Base-by-base conservation (phyloP, 2,113 vertebrate species). In the Delphinapterus leucas region DNA sequence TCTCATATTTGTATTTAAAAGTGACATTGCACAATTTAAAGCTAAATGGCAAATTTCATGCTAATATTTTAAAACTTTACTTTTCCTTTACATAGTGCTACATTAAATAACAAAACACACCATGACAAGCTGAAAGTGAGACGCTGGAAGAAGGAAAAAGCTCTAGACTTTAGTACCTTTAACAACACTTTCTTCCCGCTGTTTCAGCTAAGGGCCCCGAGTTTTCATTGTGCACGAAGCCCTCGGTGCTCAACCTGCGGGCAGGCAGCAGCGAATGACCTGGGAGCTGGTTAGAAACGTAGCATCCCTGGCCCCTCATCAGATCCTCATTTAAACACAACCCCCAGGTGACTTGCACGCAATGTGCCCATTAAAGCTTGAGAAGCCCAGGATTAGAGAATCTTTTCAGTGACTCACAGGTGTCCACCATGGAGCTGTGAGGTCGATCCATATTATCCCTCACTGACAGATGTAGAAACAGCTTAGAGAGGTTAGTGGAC, bases 1-100 rank as follows among this genome's bases (percentile, higher is more conserved):
- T 80, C n/a, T 96, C n/a, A 49, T 20, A 47, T 80, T 83, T 96
- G 67, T 53, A 71, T 77, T 94, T 65, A 60, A 93, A 93, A 61
- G 21, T 63, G 23, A 73, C 14, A 82, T 25, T 88, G 44, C 17
- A 81, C 20, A 91, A 82, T 68, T 65, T 84, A 81, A 84, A 88
- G 53, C 58, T 80, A 92, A 83, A 74, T 80, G 28, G 94, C 73
- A 58, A 85, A 49, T 41, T 88, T 71, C 31, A 92, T 13, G 21
- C 49, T 67, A 41, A 18, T n/a, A 60, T 71, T 73, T 73, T 53
- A 79, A 76, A 92, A 77, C 8, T 80, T 88, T 67, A 55, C 0
- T 73, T 89, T 96, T 90, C 68, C 33, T 79, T 83, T 85, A 63
- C 49, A 80, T 81, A 36, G 3, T 53, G 55, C 53, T 63, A 53